Conservation (phyloP, 2,797 vertebrate species). For the Lutjanus campechanus region DNA sequence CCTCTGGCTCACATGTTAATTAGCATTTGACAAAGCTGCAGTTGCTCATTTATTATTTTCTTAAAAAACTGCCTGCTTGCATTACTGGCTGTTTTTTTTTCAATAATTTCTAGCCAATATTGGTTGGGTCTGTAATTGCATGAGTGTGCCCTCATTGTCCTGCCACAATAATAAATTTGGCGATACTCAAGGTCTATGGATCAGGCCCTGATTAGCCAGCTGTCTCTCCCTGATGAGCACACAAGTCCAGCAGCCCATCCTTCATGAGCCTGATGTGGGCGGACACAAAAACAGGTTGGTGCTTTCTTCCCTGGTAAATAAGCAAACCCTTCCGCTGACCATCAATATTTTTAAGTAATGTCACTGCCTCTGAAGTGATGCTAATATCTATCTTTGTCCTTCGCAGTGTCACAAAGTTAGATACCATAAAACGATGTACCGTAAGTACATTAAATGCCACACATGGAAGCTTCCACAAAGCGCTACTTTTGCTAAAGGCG, state of each 20-base stretch:
- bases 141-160: conserved; percentile 87
- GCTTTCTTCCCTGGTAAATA: conserved; percentile 63
- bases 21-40: conserved; percentile 61
- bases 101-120: conserved; percentile 85
- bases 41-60: conserved; percentile 73
- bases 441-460: conserved; percentile 36
- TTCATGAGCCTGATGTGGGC: conserved; percentile 84
- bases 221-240: conserved; percentile 85
- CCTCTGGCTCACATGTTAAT: conserved; percentile 55
- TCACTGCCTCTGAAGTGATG: not conserved
- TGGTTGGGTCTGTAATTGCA: conserved; percentile 83
- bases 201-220: conserved; percentile 86
- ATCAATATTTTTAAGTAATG: conserved; percentile 33
- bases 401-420: conserved; percentile 15
- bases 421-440: conserved; percentile 12
- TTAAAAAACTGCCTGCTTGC: conserved; percentile 73
- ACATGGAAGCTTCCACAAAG: conserved; percentile 43
- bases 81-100: conserved; percentile 64
- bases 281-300: conserved; percentile 85
- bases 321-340: conserved; percentile 42
- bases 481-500: conserved; percentile 50
- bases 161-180: conserved; percentile 91
- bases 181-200: conserved; percentile 86
- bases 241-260: conserved; percentile 78
- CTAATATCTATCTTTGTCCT: conserved; percentile 9